A percentile compares a stretch with the other conserved stretches of the same genome.
Conservation (phyloP, 2,797 vertebrate genomes). For the Tokudaia muenninki region DNA sequence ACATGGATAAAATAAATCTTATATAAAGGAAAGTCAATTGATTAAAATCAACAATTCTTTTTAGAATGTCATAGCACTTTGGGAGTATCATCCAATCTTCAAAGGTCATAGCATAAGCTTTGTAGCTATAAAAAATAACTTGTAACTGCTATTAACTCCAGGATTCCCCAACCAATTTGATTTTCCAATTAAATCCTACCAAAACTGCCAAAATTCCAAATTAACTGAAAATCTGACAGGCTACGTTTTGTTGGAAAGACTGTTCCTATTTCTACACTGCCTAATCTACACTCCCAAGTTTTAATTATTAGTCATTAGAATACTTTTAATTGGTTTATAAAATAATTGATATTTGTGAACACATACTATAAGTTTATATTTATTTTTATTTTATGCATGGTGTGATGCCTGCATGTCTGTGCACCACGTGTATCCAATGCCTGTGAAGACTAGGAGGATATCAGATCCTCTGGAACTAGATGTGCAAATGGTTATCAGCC, state of each 20-base stretch:
- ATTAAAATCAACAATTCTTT: neutral
- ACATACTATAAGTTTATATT: neutral
- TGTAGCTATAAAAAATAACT: conserved; percentile 38
- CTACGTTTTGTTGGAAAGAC: neutral
- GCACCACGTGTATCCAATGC: neutral
- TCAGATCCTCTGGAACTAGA: neutral
- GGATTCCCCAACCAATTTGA: neutral
- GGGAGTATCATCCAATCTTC: neutral
- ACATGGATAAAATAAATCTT: conserved; percentile 39
- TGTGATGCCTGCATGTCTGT: neutral
- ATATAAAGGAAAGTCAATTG: neutral
- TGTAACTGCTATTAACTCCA: conserved; percentile 8
- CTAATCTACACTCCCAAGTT: conserved; percentile 34
- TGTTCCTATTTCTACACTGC: neutral
- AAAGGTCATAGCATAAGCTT: neutral
- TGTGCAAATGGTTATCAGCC: neutral
- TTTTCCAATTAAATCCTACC: conserved; percentile 33
- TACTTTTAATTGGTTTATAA: conserved; percentile 42
- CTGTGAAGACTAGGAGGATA: neutral
- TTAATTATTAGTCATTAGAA: conserved; percentile 39
- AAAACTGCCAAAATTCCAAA: conserved; percentile 66
- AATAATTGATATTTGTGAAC: neutral
- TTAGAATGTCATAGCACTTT: neutral
- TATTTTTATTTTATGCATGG: neutral
- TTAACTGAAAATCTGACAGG: conserved; percentile 32